These are phyloP conservation scores for Pantelozetes paolii DNA, from an alignment of 2,888 invertebrate species.

Conservation along the genomic window DNA sequence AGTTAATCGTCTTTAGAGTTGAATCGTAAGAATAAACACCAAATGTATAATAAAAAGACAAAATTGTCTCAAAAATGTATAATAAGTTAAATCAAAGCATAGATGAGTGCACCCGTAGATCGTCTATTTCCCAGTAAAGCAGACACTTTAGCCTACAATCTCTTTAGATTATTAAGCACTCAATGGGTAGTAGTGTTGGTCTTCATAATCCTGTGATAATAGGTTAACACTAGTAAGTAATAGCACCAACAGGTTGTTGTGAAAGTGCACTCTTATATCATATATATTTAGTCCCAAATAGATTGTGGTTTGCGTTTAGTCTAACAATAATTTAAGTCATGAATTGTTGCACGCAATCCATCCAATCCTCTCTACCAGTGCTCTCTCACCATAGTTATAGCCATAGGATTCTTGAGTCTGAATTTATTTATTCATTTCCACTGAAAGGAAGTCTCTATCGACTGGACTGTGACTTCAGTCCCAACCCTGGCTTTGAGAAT, in stretches of 20 bases:
- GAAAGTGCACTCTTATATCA: neutral
- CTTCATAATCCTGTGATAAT: constrained; percentile 31
- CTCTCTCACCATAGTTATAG: neutral
- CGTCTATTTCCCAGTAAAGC: constrained; percentile 8
- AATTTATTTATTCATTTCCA: constrained; percentile 13
- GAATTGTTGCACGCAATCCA: constrained; percentile 32
- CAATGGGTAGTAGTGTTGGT: neutral
- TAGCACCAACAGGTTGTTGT: constrained; percentile 36
- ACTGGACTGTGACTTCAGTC: neutral
- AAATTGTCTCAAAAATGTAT: neutral
- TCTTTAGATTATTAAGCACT: neutral
- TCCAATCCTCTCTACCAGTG: neutral
- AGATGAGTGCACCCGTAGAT: constrained; percentile 6
- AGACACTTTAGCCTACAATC: neutral
- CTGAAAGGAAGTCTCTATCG: constrained; percentile 1
- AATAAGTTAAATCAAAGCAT: neutral
- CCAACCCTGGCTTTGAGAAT: too few relatives aligned
- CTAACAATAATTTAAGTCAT: constrained; percentile 22
- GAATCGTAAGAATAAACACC: neutral
- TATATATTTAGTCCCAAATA: constrained; percentile 11
- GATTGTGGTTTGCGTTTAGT: constrained; percentile 23
- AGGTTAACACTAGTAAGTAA: constrained; percentile 32
- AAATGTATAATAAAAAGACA: too few relatives aligned
- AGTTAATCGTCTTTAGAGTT: neutral
- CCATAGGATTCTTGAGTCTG: neutral